Evolutionary conservation across 2,888 invertebrate genomes (phyloP).

Genomic region (Drosophila kanekoi): DNA sequence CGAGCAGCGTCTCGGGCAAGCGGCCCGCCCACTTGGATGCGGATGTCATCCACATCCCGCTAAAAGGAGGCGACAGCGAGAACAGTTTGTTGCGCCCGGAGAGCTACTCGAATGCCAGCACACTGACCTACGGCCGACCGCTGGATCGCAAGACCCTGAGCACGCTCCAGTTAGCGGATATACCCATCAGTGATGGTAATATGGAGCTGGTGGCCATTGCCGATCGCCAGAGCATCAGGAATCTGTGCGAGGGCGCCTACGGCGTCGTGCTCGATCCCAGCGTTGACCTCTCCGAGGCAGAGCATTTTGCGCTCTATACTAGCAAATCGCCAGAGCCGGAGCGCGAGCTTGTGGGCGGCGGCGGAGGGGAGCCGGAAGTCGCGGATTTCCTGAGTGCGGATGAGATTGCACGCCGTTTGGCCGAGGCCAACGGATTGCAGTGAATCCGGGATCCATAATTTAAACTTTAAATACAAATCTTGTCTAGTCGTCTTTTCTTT

Average conservation of each 20-base stretch:
- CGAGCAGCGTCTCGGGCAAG: constrained; percentile 87
- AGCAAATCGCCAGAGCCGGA: constrained; percentile 92
- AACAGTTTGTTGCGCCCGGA: constrained; percentile 86
- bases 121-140: constrained; percentile 83
- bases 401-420: constrained; percentile 84
- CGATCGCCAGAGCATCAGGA: constrained; percentile 84
- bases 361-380: constrained; percentile 93
- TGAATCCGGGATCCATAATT: constrained; percentile 45
- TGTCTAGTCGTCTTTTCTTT: constrained; percentile 76
- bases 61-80: constrained; percentile 87
- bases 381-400: constrained; percentile 87
- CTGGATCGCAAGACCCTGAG: constrained; percentile 85
- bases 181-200: constrained; percentile 85
- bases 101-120: constrained; percentile 82
- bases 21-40: constrained; percentile 87
- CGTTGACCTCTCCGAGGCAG: constrained; percentile 92
- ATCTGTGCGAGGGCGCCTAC: constrained; percentile 84
- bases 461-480: constrained; percentile 42
- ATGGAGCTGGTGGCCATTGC: constrained; percentile 87
- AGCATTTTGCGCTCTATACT: constrained; percentile 94
- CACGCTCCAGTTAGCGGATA: constrained; percentile 85
- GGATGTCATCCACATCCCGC: constrained; percentile 88
- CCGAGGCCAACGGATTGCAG: constrained; percentile 81
- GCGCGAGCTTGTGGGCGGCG: constrained; percentile 88
- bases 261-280: constrained; percentile 85